These are phyloP conservation scores for Heliconius sara DNA, from an alignment of 2,888 invertebrate species.

Conservation along the genomic window DNA sequence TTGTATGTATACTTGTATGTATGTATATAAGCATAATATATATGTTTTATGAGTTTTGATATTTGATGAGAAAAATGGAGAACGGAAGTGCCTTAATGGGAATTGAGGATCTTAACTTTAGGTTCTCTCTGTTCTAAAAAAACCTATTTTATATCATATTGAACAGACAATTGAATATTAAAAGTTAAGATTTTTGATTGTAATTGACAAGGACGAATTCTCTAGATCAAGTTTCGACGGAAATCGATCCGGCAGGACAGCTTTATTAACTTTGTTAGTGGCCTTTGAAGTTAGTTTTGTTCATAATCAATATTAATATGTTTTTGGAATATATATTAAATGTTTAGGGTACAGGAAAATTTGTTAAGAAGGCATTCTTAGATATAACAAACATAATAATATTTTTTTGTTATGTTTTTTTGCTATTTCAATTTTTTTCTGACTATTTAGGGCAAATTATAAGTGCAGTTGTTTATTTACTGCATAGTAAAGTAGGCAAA, in stretches of 20 bases:
- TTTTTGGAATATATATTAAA: neutral
- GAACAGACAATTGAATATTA: neutral
- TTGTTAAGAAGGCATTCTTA: neutral
- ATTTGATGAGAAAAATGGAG: too few species aligned
- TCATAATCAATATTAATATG: neutral
- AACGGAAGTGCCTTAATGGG: too few species aligned
- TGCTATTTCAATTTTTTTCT: neutral
- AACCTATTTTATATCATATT: neutral
- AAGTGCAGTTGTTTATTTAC: too few species aligned
- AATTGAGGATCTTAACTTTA: too few species aligned
- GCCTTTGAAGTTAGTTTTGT: conserved; percentile 12
- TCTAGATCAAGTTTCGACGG: conserved; percentile 21
- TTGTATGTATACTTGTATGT: too few species aligned
- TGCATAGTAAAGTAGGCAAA: too few species aligned
- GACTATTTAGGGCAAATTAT: too few species aligned
- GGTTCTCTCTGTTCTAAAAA: too few species aligned
- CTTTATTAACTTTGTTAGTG: conserved; percentile 2
- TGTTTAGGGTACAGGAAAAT: neutral
- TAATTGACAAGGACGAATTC: conserved; percentile 19
- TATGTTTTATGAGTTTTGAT: neutral
- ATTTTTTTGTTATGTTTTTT: neutral
- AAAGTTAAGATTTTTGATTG: conserved; percentile 13
- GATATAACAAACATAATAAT: neutral
- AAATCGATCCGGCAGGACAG: conserved; percentile 13
- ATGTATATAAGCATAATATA: neutral